phyloP scores from a whole-genome alignment of 2,113 vertebrate genomes.

The Oncorhynchus keta region DNA sequence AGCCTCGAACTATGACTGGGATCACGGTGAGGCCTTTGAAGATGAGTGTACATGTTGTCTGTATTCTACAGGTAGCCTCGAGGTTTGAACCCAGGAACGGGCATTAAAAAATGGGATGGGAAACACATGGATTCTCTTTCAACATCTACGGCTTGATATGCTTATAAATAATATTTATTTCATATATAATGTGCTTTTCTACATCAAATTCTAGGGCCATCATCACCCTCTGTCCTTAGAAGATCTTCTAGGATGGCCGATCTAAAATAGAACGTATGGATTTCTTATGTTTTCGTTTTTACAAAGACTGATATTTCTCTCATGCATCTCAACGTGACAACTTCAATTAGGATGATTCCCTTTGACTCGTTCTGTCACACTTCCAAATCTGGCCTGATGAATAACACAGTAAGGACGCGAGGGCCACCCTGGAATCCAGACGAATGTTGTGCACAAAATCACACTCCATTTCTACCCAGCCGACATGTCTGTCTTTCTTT shows the following conservation, averaged over 20 bases:
- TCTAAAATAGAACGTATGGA: not conserved
- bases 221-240: too few species aligned
- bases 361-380: constrained; percentile 54
- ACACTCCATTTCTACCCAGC: constrained; percentile 36
- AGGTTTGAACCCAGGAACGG: too few species aligned
- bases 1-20: not conserved
- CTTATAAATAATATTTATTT: too few species aligned
- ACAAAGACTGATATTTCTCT: constrained; percentile 5
- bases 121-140: too few species aligned
- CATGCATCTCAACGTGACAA: constrained; percentile 43
- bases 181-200: too few species aligned
- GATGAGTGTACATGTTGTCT: constrained; percentile 3
- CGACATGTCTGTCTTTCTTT: not conserved
- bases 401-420: constrained; percentile 47
- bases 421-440: constrained; percentile 50
- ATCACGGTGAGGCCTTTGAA: constrained; percentile 1
- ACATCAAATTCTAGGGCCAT: too few species aligned
- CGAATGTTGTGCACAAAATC: constrained; percentile 35
- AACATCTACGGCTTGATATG: too few species aligned
- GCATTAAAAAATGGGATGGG: too few species aligned
- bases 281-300: constrained; percentile 32
- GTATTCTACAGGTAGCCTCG: not conserved
- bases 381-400: constrained; percentile 50
- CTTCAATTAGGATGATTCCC: constrained; percentile 56
- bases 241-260: too few species aligned